phyloP scores from a whole-genome alignment of 2,888 invertebrate genomes.

The Parelbella ahira region DNA sequence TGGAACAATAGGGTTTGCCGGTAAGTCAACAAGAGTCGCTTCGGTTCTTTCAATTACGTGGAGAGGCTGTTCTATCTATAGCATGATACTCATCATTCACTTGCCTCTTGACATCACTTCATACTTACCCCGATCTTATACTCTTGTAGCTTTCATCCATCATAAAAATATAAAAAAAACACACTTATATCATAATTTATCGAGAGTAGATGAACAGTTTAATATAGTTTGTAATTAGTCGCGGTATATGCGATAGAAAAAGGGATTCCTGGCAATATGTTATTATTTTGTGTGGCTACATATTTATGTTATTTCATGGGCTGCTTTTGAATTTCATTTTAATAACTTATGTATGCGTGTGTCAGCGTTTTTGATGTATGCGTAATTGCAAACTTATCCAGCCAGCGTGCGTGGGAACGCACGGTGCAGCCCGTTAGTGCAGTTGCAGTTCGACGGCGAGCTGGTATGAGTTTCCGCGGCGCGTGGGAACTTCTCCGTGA shows the following conservation, averaged over 20 bases:
- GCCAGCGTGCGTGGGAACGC: slow-evolving; percentile 15
- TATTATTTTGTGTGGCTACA: too few species aligned
- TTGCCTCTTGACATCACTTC: slow-evolving; percentile 11
- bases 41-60: slow-evolving; percentile 16
- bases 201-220: too few species aligned
- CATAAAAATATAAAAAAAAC: too few species aligned
- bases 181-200: too few species aligned
- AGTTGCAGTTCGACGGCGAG: slow-evolving; percentile 3
- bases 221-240: too few species aligned
- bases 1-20: slow-evolving; percentile 12
- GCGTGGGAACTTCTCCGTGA: slow-evolving; percentile 12
- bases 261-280: too few species aligned
- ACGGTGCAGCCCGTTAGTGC: slow-evolving; percentile 1
- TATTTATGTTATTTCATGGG: too few species aligned
- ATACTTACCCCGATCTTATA: slow-evolving; percentile 1
- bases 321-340: too few species aligned
- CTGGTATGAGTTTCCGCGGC: slow-evolving; percentile 6
- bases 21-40: slow-evolving; percentile 9
- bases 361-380: slow-evolving; percentile 13
- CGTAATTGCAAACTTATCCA: slow-evolving; percentile 14
- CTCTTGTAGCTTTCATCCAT: background rate
- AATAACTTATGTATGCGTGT: background rate
- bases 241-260: too few species aligned
- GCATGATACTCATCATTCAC: slow-evolving; percentile 19
- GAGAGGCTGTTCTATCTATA: slow-evolving; percentile 13